Percentiles rank a stretch among this genome's conserved stretches.
Conservation (phyloP, 2,113 vertebrate species). For the Leptocoma aspasia region DNA sequence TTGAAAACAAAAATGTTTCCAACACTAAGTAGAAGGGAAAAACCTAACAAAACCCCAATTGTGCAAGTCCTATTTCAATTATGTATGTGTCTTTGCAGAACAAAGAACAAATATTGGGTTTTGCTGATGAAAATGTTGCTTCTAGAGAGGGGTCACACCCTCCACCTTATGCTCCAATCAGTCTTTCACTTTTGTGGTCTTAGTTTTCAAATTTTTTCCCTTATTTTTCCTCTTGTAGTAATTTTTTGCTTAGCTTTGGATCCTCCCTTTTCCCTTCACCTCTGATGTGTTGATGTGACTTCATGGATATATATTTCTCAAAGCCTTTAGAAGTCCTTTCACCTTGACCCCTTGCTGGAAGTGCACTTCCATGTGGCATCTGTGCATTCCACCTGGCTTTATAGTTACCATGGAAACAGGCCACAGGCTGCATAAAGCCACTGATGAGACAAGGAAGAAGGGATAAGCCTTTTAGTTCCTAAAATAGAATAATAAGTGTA, state of each 20-base stretch:
- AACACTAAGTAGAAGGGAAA: not conserved
- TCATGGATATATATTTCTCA: too few species aligned
- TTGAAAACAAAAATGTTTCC: not conserved
- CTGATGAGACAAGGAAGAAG: not conserved
- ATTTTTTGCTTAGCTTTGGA: not conserved
- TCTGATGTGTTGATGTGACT: not conserved
- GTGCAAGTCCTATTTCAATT: not conserved
- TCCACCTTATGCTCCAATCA: not conserved
- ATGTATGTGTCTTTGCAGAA: not conserved
- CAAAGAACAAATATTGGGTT: not conserved
- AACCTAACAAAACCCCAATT: not conserved
- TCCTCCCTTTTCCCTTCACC: not conserved
- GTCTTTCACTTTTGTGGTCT: not conserved
- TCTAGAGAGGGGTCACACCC: not conserved
- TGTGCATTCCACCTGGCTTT: not conserved
- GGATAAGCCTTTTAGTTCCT: not conserved
- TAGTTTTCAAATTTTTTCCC: not conserved
- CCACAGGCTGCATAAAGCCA: not conserved
- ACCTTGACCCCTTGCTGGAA: not conserved
- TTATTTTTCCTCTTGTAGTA: not conserved
- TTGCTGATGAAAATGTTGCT: not conserved
- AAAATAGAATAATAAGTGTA: not conserved
- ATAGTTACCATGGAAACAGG: slow-evolving; percentile 20
- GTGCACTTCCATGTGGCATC: not conserved
- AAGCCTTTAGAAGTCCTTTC: not conserved